Conservation (phyloP, 2,113 vertebrate genomes). For the Struthidea cinerea region DNA sequence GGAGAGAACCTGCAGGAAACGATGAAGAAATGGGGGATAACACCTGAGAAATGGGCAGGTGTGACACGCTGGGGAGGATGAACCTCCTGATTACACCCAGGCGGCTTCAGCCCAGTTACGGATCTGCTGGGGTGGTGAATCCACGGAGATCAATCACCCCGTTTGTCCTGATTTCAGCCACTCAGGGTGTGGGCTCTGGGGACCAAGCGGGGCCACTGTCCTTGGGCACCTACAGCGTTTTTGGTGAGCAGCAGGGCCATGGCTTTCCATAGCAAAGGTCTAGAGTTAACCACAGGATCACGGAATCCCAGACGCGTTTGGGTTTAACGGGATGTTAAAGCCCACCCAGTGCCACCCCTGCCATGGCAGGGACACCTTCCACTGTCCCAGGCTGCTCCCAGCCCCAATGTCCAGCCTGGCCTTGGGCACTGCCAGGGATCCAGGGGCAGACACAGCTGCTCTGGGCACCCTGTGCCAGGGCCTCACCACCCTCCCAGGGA, state of each 20-base stretch:
- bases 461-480: background rate
- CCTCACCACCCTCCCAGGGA: background rate
- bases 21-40: rapidly evolving
- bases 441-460: background rate
- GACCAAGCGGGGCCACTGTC: rapidly evolving
- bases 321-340: background rate
- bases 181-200: rapidly evolving
- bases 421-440: background rate
- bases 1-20: background rate
- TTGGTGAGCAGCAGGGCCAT: background rate
- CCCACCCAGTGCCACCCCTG: background rate
- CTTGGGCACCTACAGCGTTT: background rate
- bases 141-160: rapidly evolving
- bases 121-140: rapidly evolving
- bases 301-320: rapidly evolving
- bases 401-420: background rate
- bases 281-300: background rate
- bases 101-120: rapidly evolving
- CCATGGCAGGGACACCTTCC: background rate
- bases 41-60: background rate
- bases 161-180: rapidly evolving
- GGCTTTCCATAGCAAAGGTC: background rate
- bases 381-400: background rate
- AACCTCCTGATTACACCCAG: rapidly evolving
- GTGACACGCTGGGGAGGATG: rapidly evolving